Percentiles rank a stretch among this genome's conserved stretches.
Evolutionary conservation across 2,797 vertebrate genomes (phyloP).

Genomic region (Enteromius radiatus): DNA sequence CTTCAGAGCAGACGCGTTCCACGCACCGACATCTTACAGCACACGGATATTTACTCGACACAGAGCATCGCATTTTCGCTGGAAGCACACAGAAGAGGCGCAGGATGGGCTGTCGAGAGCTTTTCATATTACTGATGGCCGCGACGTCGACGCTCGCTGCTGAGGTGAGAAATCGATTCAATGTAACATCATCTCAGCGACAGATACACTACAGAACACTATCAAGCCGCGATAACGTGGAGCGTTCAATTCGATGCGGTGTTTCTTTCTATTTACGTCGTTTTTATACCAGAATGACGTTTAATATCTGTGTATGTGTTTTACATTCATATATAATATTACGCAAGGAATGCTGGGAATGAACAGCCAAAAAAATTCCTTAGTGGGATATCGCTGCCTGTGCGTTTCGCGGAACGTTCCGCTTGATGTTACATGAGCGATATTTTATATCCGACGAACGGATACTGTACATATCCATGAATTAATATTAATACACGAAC

Average conservation of each 20-base stretch:
- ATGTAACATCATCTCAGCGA: not conserved
- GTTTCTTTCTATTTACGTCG: not conserved
- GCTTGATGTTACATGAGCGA: not conserved
- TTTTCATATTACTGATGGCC: conserved; percentile 71
- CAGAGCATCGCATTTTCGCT: not conserved
- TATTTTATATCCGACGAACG: not conserved
- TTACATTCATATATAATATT: not conserved
- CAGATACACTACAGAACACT: not conserved
- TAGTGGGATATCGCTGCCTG: not conserved
- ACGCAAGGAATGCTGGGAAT: not conserved
- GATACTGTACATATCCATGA: not conserved
- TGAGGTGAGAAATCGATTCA: conserved; percentile 73
- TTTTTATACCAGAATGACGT: not conserved
- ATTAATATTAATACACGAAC: not conserved
- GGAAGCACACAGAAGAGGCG: conserved; percentile 45
- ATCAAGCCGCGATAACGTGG: not conserved
- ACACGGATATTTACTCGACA: conserved; percentile 28
- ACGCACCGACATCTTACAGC: conserved; percentile 24
- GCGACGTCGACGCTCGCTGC: conserved; percentile 68
- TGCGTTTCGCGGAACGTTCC: not conserved
- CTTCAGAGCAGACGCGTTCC: conserved; percentile 28
- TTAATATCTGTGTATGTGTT: not conserved
- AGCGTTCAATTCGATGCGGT: not conserved
- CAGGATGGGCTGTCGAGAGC: conserved; percentile 73
- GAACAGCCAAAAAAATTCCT: not conserved